phyloP scores from a whole-genome alignment of 37 sponge, comb jelly and placozoan species.

The Ianthella basta region DNA sequence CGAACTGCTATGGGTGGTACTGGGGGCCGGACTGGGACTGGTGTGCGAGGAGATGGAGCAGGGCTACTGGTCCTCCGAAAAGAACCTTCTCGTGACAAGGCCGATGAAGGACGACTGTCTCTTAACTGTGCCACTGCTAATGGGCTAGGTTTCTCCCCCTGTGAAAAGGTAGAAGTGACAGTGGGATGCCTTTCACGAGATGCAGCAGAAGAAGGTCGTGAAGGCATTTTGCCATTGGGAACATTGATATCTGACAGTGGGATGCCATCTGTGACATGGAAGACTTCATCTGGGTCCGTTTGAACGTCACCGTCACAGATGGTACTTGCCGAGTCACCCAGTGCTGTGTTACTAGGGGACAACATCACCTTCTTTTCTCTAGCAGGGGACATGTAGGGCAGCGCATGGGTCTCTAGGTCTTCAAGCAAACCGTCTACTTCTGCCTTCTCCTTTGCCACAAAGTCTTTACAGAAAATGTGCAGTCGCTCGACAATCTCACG shows the following conservation, averaged over 20 bases:
- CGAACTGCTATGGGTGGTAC: conserved; percentile 10
- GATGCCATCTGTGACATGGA: too few species aligned
- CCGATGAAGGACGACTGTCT: background rate
- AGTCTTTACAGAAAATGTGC: background rate
- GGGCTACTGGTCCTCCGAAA: background rate
- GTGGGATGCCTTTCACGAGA: background rate
- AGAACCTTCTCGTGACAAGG: background rate
- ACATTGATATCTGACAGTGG: too few species aligned
- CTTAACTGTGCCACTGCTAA: background rate
- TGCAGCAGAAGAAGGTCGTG: background rate
- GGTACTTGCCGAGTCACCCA: background rate
- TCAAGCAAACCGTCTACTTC: conserved; percentile 21
- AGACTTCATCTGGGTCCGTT: too few species aligned
- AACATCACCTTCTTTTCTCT: conserved; percentile 8
- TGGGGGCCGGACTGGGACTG: conserved; percentile 12
- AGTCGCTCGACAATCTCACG: conserved; percentile 15
- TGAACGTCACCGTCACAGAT: background rate
- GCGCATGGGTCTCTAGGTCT: background rate
- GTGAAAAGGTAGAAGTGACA: background rate
- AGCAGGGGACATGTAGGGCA: background rate
- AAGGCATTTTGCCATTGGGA: too few species aligned
- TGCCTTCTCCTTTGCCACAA: conserved; percentile 7
- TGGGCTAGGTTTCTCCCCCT: background rate
- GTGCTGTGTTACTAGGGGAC: background rate
- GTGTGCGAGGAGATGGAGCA: background rate